phyloP scores from a whole-genome alignment of 2,888 invertebrate species.

The Acanthoscelides obtectus region DNA sequence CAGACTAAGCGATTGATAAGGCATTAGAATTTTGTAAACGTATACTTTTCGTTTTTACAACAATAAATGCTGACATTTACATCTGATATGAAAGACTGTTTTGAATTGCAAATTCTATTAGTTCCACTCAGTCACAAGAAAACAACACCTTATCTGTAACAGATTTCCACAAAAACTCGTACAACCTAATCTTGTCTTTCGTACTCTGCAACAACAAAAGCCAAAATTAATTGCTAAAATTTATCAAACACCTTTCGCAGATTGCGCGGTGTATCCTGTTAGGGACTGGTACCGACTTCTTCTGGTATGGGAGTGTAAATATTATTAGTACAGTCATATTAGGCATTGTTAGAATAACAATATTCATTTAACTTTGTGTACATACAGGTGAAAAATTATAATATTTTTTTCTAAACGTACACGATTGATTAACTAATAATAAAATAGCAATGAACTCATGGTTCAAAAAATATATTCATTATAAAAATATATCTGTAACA shows the following conservation, averaged over 20 bases:
- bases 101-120: neutral
- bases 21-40: no score
- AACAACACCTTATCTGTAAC: no score
- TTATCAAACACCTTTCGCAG: neutral
- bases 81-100: neutral
- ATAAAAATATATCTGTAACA: no score
- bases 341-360: no score
- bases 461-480: no score
- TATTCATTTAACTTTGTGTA: no score
- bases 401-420: no score
- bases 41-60: neutral
- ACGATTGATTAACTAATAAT: no score
- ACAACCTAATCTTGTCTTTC: neutral
- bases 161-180: neutral
- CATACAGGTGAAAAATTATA: no score
- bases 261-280: neutral
- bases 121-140: neutral
- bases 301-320: neutral
- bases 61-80: neutral
- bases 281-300: neutral
- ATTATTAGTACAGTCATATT: neutral
- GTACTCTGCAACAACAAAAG: neutral
- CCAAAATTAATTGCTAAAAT: neutral
- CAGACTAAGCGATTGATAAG: no score
- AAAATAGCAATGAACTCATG: no score